Evolutionary conservation across 2,113 vertebrate genomes (phyloP).

Genomic region (Alligator sinensis): DNA sequence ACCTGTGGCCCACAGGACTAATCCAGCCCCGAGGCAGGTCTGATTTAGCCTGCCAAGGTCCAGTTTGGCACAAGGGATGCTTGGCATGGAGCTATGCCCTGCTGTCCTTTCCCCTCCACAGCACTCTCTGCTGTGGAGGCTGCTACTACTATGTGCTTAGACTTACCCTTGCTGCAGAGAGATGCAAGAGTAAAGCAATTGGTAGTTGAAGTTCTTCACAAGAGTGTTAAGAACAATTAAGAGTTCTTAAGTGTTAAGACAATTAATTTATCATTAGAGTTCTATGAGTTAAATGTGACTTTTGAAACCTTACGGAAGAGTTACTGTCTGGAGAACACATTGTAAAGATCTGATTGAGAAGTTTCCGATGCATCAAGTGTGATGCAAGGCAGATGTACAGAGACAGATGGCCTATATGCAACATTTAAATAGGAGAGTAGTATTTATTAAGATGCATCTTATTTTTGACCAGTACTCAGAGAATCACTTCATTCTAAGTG

Average conservation of each 20-base stretch:
- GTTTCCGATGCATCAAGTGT: no score
- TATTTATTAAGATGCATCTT: background rate
- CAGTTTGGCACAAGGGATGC: no score
- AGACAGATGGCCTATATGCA: background rate
- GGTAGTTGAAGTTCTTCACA: background rate
- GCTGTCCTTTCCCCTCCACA: no score
- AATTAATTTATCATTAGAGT: background rate
- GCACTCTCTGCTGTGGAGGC: no score
- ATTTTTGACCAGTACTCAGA: background rate
- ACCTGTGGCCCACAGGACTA: no score
- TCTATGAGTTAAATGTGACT: background rate
- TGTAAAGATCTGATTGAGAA: background rate
- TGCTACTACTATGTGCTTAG: no score
- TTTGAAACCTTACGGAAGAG: background rate
- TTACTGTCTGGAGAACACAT: background rate
- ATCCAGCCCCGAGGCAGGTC: no score
- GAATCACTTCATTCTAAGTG: background rate
- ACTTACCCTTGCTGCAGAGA: no score
- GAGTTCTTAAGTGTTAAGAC: background rate
- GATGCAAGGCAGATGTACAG: no score
- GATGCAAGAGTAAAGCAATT: background rate
- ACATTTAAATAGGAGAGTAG: background rate
- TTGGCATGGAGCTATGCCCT: no score
- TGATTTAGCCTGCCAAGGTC: no score
- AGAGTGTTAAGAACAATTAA: background rate